Percentiles rank a stretch among this genome's conserved stretches.
Evolutionary conservation across 2,888 invertebrate genomes (phyloP).

Genomic region (Eristalis intricaria): DNA sequence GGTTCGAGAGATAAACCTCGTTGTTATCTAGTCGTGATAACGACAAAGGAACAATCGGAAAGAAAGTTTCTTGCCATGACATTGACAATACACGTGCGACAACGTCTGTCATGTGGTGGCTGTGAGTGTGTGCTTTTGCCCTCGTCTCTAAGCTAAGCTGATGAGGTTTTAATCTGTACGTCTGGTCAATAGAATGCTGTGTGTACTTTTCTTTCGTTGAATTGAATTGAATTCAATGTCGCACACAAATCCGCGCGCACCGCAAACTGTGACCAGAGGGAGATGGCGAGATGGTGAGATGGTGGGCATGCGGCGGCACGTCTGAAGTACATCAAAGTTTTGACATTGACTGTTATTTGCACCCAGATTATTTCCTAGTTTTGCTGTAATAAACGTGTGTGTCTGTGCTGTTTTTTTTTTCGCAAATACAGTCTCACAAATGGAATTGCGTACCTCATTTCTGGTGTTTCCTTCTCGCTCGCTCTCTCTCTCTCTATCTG

Average conservation of each 20-base stretch:
- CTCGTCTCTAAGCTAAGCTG: constrained; percentile 4
- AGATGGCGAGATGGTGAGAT: background rate
- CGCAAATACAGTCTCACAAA: constrained; percentile 1
- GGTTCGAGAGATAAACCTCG: constrained; percentile 1
- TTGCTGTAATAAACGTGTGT: constrained; percentile 8
- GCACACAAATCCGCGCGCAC: background rate
- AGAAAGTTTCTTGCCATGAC: constrained; percentile 38
- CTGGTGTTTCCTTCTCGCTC: constrained; percentile 4
- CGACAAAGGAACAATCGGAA: constrained; percentile 19
- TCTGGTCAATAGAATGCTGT: constrained; percentile 58
- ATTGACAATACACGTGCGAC: constrained; percentile 65
- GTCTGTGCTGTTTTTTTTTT: constrained; percentile 8
- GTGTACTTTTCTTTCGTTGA: background rate
- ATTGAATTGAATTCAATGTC: constrained; percentile 59
- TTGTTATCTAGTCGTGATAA: too few relatives aligned
- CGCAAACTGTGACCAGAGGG: background rate
- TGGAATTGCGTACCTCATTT: constrained; percentile 38
- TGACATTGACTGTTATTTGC: constrained; percentile 68
- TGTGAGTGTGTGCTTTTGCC: background rate
- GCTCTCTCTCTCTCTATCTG: background rate
- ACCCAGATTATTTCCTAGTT: constrained; percentile 67
- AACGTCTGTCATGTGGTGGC: background rate
- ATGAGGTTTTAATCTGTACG: constrained; percentile 35
- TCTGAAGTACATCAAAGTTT: constrained; percentile 57
- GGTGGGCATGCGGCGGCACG: background rate